Evolutionary conservation across 2,113 vertebrate genomes (phyloP).

Genomic region (Pterocles burchelli): DNA sequence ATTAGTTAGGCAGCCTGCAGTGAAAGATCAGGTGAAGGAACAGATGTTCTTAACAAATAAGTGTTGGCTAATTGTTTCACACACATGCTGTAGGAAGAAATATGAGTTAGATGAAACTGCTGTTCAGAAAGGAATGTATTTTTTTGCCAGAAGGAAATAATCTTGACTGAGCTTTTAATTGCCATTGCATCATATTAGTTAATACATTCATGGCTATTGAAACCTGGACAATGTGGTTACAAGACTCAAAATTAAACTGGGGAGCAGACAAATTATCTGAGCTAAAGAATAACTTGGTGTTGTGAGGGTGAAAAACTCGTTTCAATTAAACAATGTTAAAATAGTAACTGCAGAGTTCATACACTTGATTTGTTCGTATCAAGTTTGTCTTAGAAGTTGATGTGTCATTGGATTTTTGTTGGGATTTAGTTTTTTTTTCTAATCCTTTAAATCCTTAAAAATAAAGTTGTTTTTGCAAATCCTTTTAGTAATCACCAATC

Average conservation of each 20-base stretch:
- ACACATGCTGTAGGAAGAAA: not conserved
- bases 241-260: not conserved
- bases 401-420: not conserved
- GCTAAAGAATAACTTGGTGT: not conserved
- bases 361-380: not conserved
- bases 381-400: not conserved
- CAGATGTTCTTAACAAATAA: not conserved
- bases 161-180: constrained; percentile 12
- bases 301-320: not conserved
- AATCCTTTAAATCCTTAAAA: not conserved
- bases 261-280: not conserved
- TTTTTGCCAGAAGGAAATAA: not conserved
- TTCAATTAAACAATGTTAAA: not conserved
- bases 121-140: not conserved
- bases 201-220: not conserved
- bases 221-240: not conserved
- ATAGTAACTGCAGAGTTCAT: not conserved
- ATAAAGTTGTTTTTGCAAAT: no score
- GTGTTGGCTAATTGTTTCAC: not conserved
- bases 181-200: not conserved
- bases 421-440: not conserved
- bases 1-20: not conserved
- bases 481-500: not conserved
- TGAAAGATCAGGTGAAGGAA: not conserved
- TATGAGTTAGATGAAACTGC: constrained; percentile 29